These are phyloP conservation scores for Lophius americanus DNA, from an alignment of 2,797 vertebrate genomes.

Conservation along the genomic window DNA sequence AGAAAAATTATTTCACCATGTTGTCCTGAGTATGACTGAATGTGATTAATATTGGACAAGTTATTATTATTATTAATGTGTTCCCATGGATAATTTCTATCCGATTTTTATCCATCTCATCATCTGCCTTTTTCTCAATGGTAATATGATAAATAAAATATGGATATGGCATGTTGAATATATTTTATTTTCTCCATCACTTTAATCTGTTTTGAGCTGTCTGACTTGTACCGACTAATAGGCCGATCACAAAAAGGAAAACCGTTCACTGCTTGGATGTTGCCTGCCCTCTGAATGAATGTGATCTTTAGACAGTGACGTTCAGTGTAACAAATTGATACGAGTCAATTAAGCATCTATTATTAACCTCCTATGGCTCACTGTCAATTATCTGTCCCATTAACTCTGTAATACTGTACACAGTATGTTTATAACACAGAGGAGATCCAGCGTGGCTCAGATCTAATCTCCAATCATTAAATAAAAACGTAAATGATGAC, in stretches of 20 bases:
- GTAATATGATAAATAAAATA: no score
- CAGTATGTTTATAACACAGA: constrained; percentile 81
- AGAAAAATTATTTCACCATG: no score
- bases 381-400: constrained; percentile 88
- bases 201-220: not conserved
- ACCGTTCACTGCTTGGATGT: constrained; percentile 44
- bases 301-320: constrained; percentile 64
- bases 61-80: no score
- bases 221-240: constrained; percentile 19
- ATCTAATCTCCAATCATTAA: constrained; percentile 72
- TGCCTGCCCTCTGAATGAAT: constrained; percentile 49
- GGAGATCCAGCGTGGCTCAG: constrained; percentile 72
- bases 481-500: constrained; percentile 75
- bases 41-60: no score
- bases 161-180: no score
- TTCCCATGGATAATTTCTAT: no score
- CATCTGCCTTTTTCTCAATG: no score
- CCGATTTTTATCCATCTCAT: no score
- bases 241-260: constrained; percentile 48
- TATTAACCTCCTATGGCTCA: constrained; percentile 86
- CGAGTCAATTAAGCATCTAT: constrained; percentile 85
- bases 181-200: not conserved
- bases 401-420: constrained; percentile 84
- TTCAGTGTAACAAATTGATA: constrained; percentile 82
- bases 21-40: no score